phyloP scores from a whole-genome alignment of 2,797 vertebrate species.

The Enteromius unitaeniatus region DNA sequence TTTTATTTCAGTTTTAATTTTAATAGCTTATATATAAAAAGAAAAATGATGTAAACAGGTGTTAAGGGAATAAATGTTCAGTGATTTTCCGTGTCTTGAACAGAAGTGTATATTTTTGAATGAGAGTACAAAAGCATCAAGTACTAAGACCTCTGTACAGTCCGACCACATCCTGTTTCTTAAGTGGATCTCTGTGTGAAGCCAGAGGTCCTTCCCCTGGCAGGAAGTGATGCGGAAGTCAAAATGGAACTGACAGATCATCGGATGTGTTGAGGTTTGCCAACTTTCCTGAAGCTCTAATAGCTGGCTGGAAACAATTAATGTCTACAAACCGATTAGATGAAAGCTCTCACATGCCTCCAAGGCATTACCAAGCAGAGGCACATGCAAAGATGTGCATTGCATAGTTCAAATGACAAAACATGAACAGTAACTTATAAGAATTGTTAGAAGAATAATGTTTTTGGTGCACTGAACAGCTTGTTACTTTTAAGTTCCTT shows the following conservation, averaged over 20 bases:
- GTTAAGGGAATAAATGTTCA: neutral
- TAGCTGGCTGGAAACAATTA: conserved; percentile 41
- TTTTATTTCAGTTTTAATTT: neutral
- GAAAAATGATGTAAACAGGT: neutral
- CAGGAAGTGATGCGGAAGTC: conserved; percentile 42
- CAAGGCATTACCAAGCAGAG: neutral
- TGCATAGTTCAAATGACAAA: no score
- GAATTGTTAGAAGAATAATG: neutral
- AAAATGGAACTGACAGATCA: conserved; percentile 28
- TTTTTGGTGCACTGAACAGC: neutral
- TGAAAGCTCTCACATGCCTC: neutral
- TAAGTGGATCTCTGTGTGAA: conserved; percentile 41
- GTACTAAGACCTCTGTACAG: neutral
- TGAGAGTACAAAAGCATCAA: conserved; percentile 13
- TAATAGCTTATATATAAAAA: neutral
- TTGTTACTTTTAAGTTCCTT: neutral
- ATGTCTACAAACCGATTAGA: conserved; percentile 24
- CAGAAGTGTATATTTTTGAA: neutral
- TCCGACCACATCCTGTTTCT: conserved; percentile 21
- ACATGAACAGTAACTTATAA: neutral
- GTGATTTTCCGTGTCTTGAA: no score
- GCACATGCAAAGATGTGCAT: neutral
- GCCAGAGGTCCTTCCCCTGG: conserved; percentile 17
- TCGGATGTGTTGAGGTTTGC: neutral
- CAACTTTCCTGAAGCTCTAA: conserved; percentile 18